phyloP scores from a whole-genome alignment of 53 echinoderm and acorn worm species.

The Actinopyga echinites region DNA sequence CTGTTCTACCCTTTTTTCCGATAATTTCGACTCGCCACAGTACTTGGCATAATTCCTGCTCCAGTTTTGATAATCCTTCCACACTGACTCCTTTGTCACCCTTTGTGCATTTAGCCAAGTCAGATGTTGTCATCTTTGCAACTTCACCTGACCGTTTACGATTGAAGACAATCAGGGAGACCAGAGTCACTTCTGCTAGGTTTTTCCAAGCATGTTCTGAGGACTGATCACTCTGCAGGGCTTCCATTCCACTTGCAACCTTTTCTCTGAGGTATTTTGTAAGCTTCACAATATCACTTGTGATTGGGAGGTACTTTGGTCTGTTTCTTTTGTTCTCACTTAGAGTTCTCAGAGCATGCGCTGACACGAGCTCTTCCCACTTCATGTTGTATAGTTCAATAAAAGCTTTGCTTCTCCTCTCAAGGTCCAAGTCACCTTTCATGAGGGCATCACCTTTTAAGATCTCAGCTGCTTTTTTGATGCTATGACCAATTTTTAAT shows the following conservation, averaged over 20 bases:
- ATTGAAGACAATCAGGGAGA: conserved; percentile 75
- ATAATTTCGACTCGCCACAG: conserved; percentile 71
- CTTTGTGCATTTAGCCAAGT: conserved; percentile 49
- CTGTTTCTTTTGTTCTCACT: conserved; percentile 62
- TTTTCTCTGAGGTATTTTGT: conserved; percentile 56
- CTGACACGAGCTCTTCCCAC: conserved; percentile 61
- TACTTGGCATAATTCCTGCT: conserved; percentile 57
- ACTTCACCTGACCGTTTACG: conserved; percentile 75
- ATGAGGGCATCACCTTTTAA: conserved; percentile 41
- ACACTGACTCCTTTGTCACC: conserved; percentile 43
- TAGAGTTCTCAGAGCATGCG: conserved; percentile 71
- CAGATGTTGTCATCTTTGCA: conserved; percentile 65
- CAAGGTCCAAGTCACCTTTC: not conserved
- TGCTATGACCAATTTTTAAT: conserved; percentile 44
- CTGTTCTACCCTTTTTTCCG: conserved; percentile 71
- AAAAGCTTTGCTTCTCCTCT: conserved; percentile 18
- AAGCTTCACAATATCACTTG: conserved; percentile 64
- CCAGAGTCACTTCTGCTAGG: conserved; percentile 58
- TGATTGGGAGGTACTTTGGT: conserved; percentile 67
- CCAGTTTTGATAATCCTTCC: conserved; percentile 67
- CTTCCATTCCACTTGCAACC: conserved; percentile 25
- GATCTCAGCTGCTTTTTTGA: conserved; percentile 44
- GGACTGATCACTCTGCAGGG: conserved; percentile 9
- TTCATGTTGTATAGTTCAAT: conserved; percentile 50
- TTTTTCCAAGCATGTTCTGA: conserved; percentile 55